Conservation (phyloP, 1,140 invertebrate species). For the Anastrepha obliqua region DNA sequence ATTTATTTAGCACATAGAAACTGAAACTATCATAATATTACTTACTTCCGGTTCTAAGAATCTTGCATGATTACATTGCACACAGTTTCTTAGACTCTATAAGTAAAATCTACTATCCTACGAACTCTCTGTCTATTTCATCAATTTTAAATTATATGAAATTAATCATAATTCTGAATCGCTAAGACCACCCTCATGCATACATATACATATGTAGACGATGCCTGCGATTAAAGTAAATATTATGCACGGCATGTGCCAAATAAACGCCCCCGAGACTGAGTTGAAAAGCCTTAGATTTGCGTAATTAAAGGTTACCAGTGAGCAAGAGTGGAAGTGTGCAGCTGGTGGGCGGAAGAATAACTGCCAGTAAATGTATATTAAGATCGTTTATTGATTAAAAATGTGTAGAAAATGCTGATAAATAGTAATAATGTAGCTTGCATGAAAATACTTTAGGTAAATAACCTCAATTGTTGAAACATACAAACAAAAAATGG, state of each 20-base stretch:
- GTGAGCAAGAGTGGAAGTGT: neutral
- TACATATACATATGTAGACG: neutral
- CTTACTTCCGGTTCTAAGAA: too few species aligned
- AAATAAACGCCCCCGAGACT: conserved; percentile 21
- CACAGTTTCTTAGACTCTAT: too few species aligned
- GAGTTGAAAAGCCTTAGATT: neutral
- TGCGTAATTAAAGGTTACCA: conserved; percentile 18
- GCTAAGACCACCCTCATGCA: neutral
- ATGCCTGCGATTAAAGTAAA: conserved; percentile 11
- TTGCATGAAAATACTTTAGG: too few species aligned
- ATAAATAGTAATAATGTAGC: neutral
- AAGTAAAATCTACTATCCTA: neutral
- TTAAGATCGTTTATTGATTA: neutral
- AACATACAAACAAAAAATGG: too few species aligned
- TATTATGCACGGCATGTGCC: conserved; percentile 41
- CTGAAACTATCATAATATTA: too few species aligned
- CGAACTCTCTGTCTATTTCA: too few species aligned
- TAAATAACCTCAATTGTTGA: too few species aligned
- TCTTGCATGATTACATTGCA: too few species aligned
- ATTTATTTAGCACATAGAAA: too few species aligned
- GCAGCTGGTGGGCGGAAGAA: neutral
- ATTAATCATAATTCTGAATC: conserved; percentile 21
- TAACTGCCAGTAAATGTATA: neutral
- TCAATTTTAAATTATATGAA: conserved; percentile 17
- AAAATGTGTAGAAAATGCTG: neutral